These are phyloP conservation scores for Steatocranus sp. DNA, from an alignment of 2,797 vertebrate species.

Conservation along the genomic window DNA sequence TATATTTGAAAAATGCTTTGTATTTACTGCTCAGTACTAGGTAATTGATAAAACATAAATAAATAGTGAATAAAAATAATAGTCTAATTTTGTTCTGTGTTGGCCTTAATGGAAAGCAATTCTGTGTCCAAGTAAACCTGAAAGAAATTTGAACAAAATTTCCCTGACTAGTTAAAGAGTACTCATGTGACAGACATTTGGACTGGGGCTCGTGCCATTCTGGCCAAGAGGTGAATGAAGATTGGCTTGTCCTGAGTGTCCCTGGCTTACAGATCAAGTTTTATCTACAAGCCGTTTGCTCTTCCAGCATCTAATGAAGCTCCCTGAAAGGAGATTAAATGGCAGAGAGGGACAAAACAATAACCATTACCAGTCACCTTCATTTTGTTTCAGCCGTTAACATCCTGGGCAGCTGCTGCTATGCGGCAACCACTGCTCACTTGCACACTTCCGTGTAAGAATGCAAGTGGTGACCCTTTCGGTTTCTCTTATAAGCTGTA, in stretches of 20 bases:
- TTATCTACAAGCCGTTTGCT: constrained; percentile 68
- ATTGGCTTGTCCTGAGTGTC: constrained; percentile 62
- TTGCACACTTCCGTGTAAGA: constrained; percentile 8
- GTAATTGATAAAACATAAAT: neutral
- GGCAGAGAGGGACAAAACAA: constrained; percentile 71
- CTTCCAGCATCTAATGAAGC: constrained; percentile 69
- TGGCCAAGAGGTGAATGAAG: constrained; percentile 50
- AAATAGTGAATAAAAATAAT: neutral
- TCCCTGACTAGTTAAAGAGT: constrained; percentile 5
- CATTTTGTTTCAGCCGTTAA: constrained; percentile 61
- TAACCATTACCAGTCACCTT: constrained; percentile 75
- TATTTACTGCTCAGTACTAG: rapidly evolving
- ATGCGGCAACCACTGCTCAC: constrained; percentile 14
- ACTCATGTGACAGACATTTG: constrained; percentile 42
- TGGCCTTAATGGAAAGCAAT: neutral
- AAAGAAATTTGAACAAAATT: neutral
- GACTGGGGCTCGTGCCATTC: neutral
- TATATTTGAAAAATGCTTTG: neutral
- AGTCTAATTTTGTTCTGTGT: neutral
- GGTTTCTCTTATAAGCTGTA: constrained; percentile 11
- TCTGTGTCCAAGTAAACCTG: neutral
- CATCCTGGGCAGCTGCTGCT: constrained; percentile 43
- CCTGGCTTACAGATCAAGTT: constrained; percentile 68
- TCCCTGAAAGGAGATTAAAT: constrained; percentile 75
- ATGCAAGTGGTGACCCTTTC: neutral